Evolutionary conservation across 2,888 invertebrate species (phyloP), one percentile per base, ranked within the genome.

Genomic region (Drymonia ruficornis): DNA sequence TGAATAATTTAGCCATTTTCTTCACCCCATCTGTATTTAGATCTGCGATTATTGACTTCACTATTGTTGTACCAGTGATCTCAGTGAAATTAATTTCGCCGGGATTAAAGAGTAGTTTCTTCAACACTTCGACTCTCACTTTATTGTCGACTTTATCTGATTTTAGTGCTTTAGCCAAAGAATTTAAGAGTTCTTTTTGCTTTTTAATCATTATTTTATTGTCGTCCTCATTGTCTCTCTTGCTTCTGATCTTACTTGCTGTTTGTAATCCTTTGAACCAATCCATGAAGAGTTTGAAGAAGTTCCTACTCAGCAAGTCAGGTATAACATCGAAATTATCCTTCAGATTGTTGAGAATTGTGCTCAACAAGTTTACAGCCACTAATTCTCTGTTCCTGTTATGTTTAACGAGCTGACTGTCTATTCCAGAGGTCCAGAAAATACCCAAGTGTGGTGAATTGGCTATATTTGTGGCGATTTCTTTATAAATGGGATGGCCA

Each of bases 41-140:
- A 78, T 93, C 94, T 1, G 90, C 86, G n/a, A 94, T 94, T 11
- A 96, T 90, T 50, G 94, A 93, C 76, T 95, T 95, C 0, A 96
- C 84, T 46, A 96, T 79, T 68, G 94, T 95, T 13, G 94, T 94
- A 12, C 94, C 94, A 18, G 96, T 96, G 31, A 95, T 94, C 84
- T 96, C 96, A 72, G 96, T 96, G 60, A 96, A 95, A 82, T 95
- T 95, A 58, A 96, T 94, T 71, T 95, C 94, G 4, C 96, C 96
- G 0, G 96, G 96, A 76, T 94, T 89, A 45, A 96, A 92, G 11
- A 96, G 86, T 1, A 97, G 80, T 69, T 94, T 95, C 54, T 94
- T 94, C 38, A 97, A 79, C 5, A 94, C 90, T 9, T 89, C 86
- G 1, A 96, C 86, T 78, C 95, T 94, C 1, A 91, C 86, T 65